Conservation (phyloP, 2,888 invertebrate genomes). For the Drosophila pegasa region DNA sequence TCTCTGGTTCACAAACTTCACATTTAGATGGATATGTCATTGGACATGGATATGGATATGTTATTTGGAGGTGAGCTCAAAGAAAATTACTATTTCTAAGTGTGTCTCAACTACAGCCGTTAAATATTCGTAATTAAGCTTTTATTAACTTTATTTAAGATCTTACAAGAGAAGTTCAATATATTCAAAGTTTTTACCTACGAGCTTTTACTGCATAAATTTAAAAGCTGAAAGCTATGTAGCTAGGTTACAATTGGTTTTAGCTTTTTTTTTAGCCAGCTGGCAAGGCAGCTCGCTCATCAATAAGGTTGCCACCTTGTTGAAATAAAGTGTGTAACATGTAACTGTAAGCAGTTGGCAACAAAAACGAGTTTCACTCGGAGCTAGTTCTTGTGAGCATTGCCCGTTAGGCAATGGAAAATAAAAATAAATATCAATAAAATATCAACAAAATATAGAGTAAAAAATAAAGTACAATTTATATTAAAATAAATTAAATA, state of each 20-base stretch:
- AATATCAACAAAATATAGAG: too few species aligned
- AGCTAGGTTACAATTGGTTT: background rate
- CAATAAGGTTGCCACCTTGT: constrained; percentile 15
- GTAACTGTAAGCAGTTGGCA: constrained; percentile 12
- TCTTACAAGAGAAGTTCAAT: too few species aligned
- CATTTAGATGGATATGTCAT: too few species aligned
- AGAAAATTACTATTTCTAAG: too few species aligned
- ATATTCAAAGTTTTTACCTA: background rate
- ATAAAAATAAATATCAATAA: background rate
- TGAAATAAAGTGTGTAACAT: background rate
- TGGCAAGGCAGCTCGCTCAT: constrained; percentile 9
- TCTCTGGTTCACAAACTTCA: too few species aligned
- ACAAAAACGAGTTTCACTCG: constrained; percentile 2
- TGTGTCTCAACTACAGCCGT: too few species aligned
- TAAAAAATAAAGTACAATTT: background rate
- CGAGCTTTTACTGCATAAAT: background rate
- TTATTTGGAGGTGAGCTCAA: too few species aligned
- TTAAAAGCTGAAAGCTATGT: background rate
- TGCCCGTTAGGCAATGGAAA: constrained; percentile 2
- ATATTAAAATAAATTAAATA: background rate
- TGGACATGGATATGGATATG: too few species aligned
- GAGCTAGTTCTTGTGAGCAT: background rate
- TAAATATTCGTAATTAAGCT: too few species aligned
- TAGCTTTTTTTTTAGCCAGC: background rate
- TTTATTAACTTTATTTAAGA: too few species aligned